Conservation (phyloP, 2,888 invertebrate genomes). For the Deroplatys truncata region DNA sequence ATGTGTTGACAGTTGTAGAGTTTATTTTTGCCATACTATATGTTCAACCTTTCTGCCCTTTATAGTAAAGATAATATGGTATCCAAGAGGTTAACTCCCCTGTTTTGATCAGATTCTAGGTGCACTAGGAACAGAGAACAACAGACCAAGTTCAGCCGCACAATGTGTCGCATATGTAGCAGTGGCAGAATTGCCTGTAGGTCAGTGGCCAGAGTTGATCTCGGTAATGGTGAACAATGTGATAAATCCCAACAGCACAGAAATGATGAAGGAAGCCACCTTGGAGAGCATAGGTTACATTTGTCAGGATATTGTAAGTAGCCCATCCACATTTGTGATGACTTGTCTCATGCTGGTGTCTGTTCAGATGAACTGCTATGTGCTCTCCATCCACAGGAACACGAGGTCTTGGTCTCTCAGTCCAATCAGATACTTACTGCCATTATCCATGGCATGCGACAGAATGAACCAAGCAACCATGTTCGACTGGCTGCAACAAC, state of each 20-base stretch:
- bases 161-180: conserved; percentile 99
- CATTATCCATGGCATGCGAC: conserved; percentile 98
- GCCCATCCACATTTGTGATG: neutral
- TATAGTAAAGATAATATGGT: too few relatives aligned
- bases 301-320: conserved; percentile 85
- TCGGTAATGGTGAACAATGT: conserved; percentile 85
- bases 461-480: conserved; percentile 87
- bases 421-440: conserved; percentile 97
- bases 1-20: too few relatives aligned
- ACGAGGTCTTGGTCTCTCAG: conserved; percentile 85
- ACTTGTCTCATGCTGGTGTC: neutral
- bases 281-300: conserved; percentile 98
- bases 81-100: too few relatives aligned
- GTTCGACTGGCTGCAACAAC: conserved; percentile 95
- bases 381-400: conserved; percentile 50
- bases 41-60: too few relatives aligned
- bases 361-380: neutral
- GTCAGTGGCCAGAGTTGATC: conserved; percentile 91
- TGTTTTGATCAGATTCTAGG: conserved; percentile 68
- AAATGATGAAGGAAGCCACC: conserved; percentile 94
- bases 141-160: conserved; percentile 93
- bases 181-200: conserved; percentile 88
- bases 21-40: too few relatives aligned
- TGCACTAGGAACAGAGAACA: conserved; percentile 93
- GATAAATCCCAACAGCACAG: conserved; percentile 77